Percentiles rank a stretch among this genome's conserved stretches.
phyloP scores from a whole-genome alignment of 2,888 invertebrate genomes.

The Troglohyphantes excavatus region DNA sequence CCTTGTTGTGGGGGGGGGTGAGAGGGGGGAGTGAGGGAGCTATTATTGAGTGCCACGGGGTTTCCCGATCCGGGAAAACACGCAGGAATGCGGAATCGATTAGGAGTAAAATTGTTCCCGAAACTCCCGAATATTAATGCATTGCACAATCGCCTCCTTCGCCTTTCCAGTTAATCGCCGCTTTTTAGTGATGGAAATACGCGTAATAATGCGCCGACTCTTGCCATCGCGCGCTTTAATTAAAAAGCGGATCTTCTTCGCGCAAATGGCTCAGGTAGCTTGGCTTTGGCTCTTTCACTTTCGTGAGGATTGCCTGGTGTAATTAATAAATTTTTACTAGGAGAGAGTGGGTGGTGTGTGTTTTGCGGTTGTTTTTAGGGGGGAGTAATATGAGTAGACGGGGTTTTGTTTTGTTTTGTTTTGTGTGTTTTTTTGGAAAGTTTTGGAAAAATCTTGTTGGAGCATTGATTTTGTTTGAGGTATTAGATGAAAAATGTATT shows the following conservation, averaged over 20 bases:
- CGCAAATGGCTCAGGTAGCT: neutral
- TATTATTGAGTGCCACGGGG: slow-evolving; percentile 56
- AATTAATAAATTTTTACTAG: neutral
- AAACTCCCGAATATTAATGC: slow-evolving; percentile 31
- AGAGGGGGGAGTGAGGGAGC: neutral
- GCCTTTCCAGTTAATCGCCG: neutral
- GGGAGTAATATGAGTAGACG: too few species aligned
- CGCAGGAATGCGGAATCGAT: slow-evolving; percentile 60
- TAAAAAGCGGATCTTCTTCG: neutral
- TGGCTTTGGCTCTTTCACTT: too few species aligned
- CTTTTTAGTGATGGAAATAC: neutral
- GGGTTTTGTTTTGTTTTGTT: too few species aligned
- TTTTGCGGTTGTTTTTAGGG: too few species aligned
- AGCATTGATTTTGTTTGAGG: too few species aligned
- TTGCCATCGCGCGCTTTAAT: neutral
- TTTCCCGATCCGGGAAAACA: slow-evolving; percentile 20
- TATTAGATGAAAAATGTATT: too few species aligned
- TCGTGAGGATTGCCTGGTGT: neutral
- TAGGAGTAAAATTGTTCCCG: slow-evolving; percentile 63
- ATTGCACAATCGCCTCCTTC: slow-evolving; percentile 10
- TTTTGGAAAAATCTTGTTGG: too few species aligned
- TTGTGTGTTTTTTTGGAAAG: too few species aligned
- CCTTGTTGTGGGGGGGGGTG: neutral
- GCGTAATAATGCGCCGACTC: neutral
- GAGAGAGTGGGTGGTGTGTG: too few species aligned